phyloP scores from a whole-genome alignment of 2,888 invertebrate genomes.

The Pardosa pseudoannulata region DNA sequence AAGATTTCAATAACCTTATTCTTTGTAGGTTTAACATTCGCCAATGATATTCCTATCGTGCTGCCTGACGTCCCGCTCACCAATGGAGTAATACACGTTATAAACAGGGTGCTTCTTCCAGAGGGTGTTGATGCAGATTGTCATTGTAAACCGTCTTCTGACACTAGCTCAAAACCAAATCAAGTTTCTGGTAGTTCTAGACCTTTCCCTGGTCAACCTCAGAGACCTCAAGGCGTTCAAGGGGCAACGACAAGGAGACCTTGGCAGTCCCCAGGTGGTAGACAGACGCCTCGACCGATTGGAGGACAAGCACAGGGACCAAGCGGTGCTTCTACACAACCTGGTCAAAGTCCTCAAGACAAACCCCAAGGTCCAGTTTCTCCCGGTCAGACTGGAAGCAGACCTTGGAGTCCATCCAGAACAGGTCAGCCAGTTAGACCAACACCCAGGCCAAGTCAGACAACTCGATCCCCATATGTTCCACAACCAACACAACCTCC shows the following conservation, averaged over 20 bases:
- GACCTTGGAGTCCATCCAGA: constrained; percentile 47
- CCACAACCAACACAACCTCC: not conserved
- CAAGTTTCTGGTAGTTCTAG: constrained; percentile 2
- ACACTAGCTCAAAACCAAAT: not conserved
- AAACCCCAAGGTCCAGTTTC: not conserved
- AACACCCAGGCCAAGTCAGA: not conserved
- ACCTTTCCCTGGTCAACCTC: constrained; percentile 18
- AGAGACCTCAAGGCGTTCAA: constrained; percentile 23
- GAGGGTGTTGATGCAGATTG: constrained; percentile 73
- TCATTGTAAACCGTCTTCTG: constrained; percentile 62
- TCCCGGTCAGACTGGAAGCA: not conserved
- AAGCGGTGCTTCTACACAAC: not conserved
- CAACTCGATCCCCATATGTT: constrained; percentile 20
- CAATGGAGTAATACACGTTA: constrained; percentile 76
- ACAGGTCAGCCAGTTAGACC: constrained; percentile 22
- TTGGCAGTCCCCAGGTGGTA: not conserved
- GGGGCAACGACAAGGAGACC: constrained; percentile 41
- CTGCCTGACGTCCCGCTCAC: constrained; percentile 71
- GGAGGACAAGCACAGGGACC: constrained; percentile 11
- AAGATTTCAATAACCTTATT: too few species aligned
- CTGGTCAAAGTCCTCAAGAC: not conserved
- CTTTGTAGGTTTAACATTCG: constrained; percentile 68
- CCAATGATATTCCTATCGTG: constrained; percentile 73
- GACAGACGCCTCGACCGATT: constrained; percentile 37
- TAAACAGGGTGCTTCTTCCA: constrained; percentile 76